phyloP scores from a whole-genome alignment of 2,113 vertebrate species.

The Morone chrysops region DNA sequence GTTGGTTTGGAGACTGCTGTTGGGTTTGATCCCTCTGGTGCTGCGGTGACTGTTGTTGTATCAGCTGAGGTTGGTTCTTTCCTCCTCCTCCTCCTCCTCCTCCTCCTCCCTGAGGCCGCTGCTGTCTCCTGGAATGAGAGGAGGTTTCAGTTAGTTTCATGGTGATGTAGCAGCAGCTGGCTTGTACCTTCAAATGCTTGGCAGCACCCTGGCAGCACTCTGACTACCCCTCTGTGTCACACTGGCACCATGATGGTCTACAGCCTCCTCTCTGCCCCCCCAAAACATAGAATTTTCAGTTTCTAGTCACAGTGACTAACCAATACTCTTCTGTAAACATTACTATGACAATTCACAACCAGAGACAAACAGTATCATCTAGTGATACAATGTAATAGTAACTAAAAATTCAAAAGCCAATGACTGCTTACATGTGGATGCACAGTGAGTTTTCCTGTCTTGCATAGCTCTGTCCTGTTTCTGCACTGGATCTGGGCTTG shows the following conservation, averaged over 20 bases:
- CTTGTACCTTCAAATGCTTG: constrained; percentile 10
- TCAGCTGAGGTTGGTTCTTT: constrained; percentile 84
- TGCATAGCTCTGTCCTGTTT: constrained; percentile 60
- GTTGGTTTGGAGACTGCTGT: constrained; percentile 72
- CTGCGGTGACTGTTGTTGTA: constrained; percentile 73
- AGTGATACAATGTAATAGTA: neutral
- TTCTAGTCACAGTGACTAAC: neutral
- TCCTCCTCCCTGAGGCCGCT: constrained; percentile 83
- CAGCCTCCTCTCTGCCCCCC: neutral
- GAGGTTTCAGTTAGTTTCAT: constrained; percentile 57
- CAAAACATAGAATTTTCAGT: too few relatives aligned
- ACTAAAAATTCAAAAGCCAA: constrained; percentile 11
- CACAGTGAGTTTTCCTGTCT: constrained; percentile 56
- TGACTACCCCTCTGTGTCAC: neutral
- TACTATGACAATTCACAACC: constrained; percentile 11
- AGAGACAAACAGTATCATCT: constrained; percentile 5
- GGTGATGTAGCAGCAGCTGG: constrained; percentile 31
- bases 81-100: constrained; percentile 80
- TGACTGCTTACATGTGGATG: constrained; percentile 68
- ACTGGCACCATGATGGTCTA: neutral
- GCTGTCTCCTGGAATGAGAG: constrained; percentile 89
- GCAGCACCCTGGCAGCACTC: constrained; percentile 1
- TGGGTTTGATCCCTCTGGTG: constrained; percentile 76
- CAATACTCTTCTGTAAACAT: constrained; percentile 1
- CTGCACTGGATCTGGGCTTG: constrained; percentile 61